Base-by-base conservation (phyloP, 2,888 invertebrate species). In the Mongoloraphidia duomilia region DNA sequence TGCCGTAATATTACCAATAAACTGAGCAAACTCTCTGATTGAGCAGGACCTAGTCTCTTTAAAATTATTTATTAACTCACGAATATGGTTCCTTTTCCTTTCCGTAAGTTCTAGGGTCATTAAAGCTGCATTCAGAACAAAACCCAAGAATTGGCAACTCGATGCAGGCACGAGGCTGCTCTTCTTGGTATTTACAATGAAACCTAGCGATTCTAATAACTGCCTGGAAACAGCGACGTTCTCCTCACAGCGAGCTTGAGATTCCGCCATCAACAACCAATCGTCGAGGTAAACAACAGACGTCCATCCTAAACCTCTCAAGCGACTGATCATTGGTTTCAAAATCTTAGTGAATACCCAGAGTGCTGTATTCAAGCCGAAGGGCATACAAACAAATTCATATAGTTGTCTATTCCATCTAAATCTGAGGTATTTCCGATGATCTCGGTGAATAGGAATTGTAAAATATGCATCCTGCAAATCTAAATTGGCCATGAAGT, bases 11-110 rank as follows among this genome's bases (percentile, higher is more conserved):
- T 40, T 26, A 9, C 55, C 55, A 13, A 54, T 26, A 13, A 55
- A 41, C 12, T 44, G 39, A 9, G 55, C 55, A 42, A 57, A 54
- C 8, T 50, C 38, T 44, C 56, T 51, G 26, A 59, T 60, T 49
- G 41, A 50, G 49, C 52, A 55, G 3, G 9, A n/a, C n/a, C n/a
- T n/a, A n/a, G n/a, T n/a, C n/a, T n/a, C n/a, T n/a, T n/a, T n/a
- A n/a, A n/a, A n/a, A n/a, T n/a, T n/a, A n/a, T n/a, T n/a, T n/a
- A n/a, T n/a, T n/a, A n/a, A n/a, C n/a, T n/a, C n/a, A n/a, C n/a
- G n/a, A n/a, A n/a, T n/a, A n/a, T n/a, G n/a, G n/a, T n/a, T n/a
- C n/a, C n/a, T n/a, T n/a, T n/a, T n/a, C n/a, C n/a, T n/a, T n/a
- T n/a, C n/a, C n/a, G n/a, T n/a, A n/a, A n/a, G n/a, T n/a, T n/a